These are phyloP conservation scores for Macropis europaea DNA, from an alignment of 2,888 invertebrate genomes.

Conservation along the genomic window DNA sequence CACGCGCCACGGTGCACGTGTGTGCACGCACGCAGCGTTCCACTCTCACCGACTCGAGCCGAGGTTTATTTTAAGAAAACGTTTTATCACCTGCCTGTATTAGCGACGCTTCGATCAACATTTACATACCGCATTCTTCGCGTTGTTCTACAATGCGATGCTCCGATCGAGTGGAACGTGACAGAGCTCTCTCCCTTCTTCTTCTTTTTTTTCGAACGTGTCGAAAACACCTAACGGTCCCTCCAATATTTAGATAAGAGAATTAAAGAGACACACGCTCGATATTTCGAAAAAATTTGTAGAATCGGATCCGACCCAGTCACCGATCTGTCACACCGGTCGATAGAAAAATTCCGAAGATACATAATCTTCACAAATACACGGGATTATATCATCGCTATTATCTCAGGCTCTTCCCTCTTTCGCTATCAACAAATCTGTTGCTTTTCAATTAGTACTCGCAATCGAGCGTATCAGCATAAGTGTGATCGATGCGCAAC, in stretches of 20 bases:
- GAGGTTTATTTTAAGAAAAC: slow-evolving; percentile 1
- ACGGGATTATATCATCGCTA: background rate
- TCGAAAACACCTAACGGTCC: no score
- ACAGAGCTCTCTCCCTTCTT: no score
- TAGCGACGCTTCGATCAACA: background rate
- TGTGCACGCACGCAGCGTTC: background rate
- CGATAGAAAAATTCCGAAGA: no score
- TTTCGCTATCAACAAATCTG: slow-evolving; percentile 21
- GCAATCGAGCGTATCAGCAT: slow-evolving; percentile 5
- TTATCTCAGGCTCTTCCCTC: slow-evolving; percentile 2
- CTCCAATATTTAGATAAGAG: no score
- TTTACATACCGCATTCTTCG: background rate
- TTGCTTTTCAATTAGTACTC: slow-evolving; percentile 40
- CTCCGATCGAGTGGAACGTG: background rate
- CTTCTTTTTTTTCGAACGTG: no score
- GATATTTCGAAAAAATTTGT: no score
- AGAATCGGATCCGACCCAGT: no score
- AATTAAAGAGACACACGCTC: no score
- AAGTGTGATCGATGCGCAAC: slow-evolving; percentile 38
- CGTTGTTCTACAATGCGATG: background rate
- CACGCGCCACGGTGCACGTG: background rate
- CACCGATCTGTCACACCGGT: no score
- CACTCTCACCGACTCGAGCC: background rate
- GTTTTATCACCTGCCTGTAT: slow-evolving; percentile 6
- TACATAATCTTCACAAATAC: background rate